Evolutionary conservation across 2,797 vertebrate species (phyloP).

Genomic region (Crotalus adamanteus): DNA sequence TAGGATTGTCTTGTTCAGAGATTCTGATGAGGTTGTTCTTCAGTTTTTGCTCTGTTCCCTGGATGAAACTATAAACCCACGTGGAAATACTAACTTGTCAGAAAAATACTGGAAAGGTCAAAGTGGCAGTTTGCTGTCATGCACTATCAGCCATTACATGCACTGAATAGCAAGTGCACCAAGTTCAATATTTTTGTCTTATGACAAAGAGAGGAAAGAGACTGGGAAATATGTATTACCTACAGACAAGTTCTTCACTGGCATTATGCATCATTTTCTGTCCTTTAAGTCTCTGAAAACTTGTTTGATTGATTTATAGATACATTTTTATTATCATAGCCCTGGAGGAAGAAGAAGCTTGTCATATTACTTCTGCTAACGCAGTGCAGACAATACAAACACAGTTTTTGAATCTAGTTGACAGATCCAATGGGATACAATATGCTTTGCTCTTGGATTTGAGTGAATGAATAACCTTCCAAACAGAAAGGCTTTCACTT

Average conservation of each 20-base stretch:
- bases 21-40: slow-evolving; percentile 30
- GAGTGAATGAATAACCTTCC: slow-evolving; percentile 22
- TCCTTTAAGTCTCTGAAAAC: slow-evolving; percentile 40
- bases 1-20: neutral
- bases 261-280: slow-evolving; percentile 24
- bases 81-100: slow-evolving; percentile 35
- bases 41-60: slow-evolving; percentile 22
- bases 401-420: slow-evolving; percentile 29
- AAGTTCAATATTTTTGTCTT: neutral
- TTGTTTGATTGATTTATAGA: slow-evolving; percentile 46
- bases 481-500: neutral
- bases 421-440: neutral
- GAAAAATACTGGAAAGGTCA: slow-evolving; percentile 21
- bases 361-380: slow-evolving; percentile 14
- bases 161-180: slow-evolving; percentile 12
- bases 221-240: slow-evolving; percentile 26
- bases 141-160: neutral
- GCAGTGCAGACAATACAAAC: slow-evolving; percentile 4
- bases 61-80: slow-evolving; percentile 20
- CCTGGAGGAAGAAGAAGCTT: slow-evolving; percentile 35
- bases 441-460: slow-evolving; percentile 28
- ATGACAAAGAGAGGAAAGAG: slow-evolving; percentile 23
- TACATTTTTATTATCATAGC: slow-evolving; percentile 29
- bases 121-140: neutral
- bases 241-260: slow-evolving; percentile 7